Percentiles rank a stretch among this genome's conserved stretches.
Evolutionary conservation across 2,797 vertebrate species (phyloP).

Genomic region (Protonibea diacanthus): DNA sequence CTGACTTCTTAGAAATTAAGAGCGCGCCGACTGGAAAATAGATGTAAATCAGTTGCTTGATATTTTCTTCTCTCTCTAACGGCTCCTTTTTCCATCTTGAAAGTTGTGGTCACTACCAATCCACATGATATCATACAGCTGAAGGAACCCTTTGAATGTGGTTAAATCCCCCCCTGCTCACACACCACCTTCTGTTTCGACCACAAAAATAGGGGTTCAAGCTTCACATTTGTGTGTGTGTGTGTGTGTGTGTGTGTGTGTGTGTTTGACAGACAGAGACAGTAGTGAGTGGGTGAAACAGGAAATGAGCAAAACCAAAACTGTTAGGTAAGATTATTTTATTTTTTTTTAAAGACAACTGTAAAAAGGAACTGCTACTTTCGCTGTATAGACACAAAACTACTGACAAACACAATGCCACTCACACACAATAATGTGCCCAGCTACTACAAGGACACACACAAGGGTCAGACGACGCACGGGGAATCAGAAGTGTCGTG

Average conservation of each 20-base stretch:
- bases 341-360: neutral
- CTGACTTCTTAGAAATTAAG: constrained; percentile 20
- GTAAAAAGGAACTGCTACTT: constrained; percentile 34
- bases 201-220: constrained; percentile 58
- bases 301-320: constrained; percentile 40
- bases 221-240: neutral
- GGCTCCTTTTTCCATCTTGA: neutral
- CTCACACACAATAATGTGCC: neutral
- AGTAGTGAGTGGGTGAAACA: constrained; percentile 20
- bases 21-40: neutral
- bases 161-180: constrained; percentile 59
- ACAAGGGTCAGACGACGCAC: neutral
- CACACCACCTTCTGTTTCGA: constrained; percentile 46
- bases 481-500: constrained; percentile 49
- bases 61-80: neutral
- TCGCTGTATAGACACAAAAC: constrained; percentile 29
- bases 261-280: neutral
- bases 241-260: neutral
- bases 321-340: neutral
- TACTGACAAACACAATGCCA: neutral
- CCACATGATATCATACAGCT: neutral
- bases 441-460: neutral
- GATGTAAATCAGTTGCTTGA: neutral
- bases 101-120: neutral
- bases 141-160: constrained; percentile 39